phyloP scores from a whole-genome alignment of 2,888 invertebrate species.

The Synergus umbraculus region DNA sequence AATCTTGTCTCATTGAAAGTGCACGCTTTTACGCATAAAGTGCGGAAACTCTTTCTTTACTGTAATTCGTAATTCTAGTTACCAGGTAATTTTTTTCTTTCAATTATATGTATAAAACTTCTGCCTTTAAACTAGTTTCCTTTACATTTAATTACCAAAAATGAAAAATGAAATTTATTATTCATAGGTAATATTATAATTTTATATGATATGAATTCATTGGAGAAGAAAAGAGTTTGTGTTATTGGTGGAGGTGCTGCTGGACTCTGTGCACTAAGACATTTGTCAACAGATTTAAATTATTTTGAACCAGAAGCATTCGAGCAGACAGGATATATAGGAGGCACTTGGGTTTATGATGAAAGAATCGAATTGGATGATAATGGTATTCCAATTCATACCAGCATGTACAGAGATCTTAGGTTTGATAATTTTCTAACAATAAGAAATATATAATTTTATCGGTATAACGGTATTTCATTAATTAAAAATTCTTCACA shows the following conservation, averaged over 20 bases:
- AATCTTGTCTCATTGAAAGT: neutral
- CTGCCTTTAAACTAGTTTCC: too few relatives aligned
- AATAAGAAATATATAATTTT: neutral
- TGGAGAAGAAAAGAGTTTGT: constrained; percentile 76
- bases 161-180: neutral
- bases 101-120: too few relatives aligned
- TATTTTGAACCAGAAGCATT: constrained; percentile 81
- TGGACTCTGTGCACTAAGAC: constrained; percentile 83
- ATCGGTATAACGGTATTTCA: too few relatives aligned
- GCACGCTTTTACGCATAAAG: neutral
- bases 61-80: too few relatives aligned
- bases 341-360: constrained; percentile 90
- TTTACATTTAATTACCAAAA: neutral
- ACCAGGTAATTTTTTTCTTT: too few relatives aligned
- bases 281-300: constrained; percentile 79
- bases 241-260: constrained; percentile 89
- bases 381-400: constrained; percentile 84
- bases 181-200: neutral
- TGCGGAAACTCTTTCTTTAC: too few relatives aligned
- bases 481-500: too few relatives aligned
- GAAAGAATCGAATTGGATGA: constrained; percentile 82
- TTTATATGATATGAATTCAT: neutral
- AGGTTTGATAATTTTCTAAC: constrained; percentile 77
- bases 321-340: constrained; percentile 84
- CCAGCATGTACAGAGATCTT: constrained; percentile 89